Conservation (phyloP, 2,113 vertebrate species). For the Xenopus tropicalis region UCB_Xtro_10.0 CM004444.2:128154501-128155000, state of each 20-base stretch:
- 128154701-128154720: conserved; percentile 17
- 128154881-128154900: conserved; percentile 17
- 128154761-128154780: conserved; percentile 43
- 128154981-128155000: conserved; percentile 33
- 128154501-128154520: too few species aligned
- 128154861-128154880: conserved; percentile 24
- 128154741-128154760: conserved; percentile 29
- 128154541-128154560: background rate
- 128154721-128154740: conserved; percentile 20
- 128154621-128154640: conserved; percentile 3
- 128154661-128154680: conserved; percentile 2
- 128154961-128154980: conserved; percentile 40
- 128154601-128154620: background rate
- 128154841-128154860: conserved; percentile 31
- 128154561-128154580: background rate
- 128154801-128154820: conserved; percentile 39
- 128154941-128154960: conserved; percentile 45
- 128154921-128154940: conserved; percentile 43
- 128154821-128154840: conserved; percentile 29
- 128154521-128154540: background rate
- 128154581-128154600: background rate
- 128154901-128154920: conserved; percentile 22
- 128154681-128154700: conserved; percentile 4
- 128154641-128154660: conserved; percentile 24
- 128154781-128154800: conserved; percentile 30